phyloP scores from a whole-genome alignment of 2,113 vertebrate species.

The Cynocephalus volans region DNA sequence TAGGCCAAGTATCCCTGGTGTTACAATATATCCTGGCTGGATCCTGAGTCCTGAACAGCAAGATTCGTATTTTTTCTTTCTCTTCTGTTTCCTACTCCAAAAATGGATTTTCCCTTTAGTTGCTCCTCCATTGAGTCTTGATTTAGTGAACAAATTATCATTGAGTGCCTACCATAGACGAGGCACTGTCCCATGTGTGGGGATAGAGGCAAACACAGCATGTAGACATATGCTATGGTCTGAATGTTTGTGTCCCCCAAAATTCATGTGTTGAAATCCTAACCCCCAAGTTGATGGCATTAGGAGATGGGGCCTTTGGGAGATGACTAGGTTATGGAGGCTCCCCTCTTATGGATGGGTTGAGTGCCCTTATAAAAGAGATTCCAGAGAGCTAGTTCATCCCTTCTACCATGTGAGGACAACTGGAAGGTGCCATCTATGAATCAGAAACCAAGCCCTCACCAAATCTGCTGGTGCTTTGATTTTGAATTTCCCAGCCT shows the following conservation, averaged over 20 bases:
- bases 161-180: background rate
- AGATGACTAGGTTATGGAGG: background rate
- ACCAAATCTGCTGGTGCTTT: background rate
- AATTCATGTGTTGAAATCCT: background rate
- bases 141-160: background rate
- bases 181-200: background rate
- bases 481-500: background rate
- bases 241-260: background rate
- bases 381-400: background rate
- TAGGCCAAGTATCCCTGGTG: background rate
- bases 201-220: background rate
- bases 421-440: background rate
- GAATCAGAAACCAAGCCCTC: background rate
- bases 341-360: background rate
- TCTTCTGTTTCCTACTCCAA: background rate
- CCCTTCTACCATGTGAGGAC: background rate
- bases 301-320: background rate
- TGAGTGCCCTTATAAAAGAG: background rate
- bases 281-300: background rate
- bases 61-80: background rate
- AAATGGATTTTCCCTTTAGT: background rate
- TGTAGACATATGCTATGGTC: background rate
- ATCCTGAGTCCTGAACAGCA: background rate
- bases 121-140: background rate
- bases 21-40: background rate